Percentiles rank a stretch among this genome's conserved stretches.
These are phyloP conservation scores for Desmophyllum pertusum DNA, from an alignment of 92 coral and sea anemone genomes.

Conservation along the genomic window DNA sequence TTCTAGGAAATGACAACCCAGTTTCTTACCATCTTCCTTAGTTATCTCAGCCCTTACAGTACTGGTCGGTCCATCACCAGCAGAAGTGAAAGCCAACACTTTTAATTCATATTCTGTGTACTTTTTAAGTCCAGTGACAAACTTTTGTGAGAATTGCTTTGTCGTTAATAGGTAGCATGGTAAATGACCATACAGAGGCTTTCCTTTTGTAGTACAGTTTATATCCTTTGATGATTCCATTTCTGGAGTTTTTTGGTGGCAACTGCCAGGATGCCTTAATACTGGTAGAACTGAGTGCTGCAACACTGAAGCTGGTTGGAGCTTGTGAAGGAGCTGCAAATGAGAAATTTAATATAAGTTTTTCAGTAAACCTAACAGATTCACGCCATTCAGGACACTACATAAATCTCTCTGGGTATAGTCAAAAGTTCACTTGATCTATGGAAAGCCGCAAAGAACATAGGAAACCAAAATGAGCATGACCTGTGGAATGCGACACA, in stretches of 20 bases:
- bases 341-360: not conserved
- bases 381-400: no score
- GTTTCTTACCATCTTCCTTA: not conserved
- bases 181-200: not conserved
- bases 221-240: slow-evolving; percentile 42
- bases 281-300: slow-evolving; percentile 17
- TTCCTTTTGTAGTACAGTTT: slow-evolving; percentile 15
- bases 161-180: not conserved
- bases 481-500: no score
- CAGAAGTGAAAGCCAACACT: slow-evolving; percentile 40
- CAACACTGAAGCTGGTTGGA: not conserved
- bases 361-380: no score
- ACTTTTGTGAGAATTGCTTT: not conserved
- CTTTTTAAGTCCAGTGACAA: slow-evolving; percentile 20
- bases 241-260: slow-evolving; percentile 10
- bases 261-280: slow-evolving; percentile 21
- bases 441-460: no score
- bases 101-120: slow-evolving; percentile 47
- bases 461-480: no score
- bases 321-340: not conserved
- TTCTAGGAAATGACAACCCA: no score
- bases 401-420: no score
- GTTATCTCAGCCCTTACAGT: not conserved
- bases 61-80: not conserved
- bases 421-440: no score